A percentile compares a stretch with the other conserved stretches of the same genome.
Conservation (phyloP, 37 sponge, comb jelly and placozoan species). For the Halichondria panicea region DNA sequence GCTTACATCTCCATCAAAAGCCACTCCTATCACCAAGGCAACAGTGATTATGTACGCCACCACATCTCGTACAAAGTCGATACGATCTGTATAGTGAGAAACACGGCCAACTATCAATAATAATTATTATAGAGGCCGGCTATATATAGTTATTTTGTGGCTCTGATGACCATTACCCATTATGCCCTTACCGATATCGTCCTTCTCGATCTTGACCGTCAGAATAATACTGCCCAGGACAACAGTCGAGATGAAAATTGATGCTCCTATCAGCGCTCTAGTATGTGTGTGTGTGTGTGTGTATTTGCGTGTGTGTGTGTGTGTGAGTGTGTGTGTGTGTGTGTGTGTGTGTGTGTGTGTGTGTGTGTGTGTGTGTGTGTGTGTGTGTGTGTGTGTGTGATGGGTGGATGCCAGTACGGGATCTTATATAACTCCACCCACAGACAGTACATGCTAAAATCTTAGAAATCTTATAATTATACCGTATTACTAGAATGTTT, state of each 20-base stretch:
- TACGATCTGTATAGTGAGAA: constrained; percentile 30
- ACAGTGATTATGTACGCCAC: constrained; percentile 66
- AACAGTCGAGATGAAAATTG: constrained; percentile 82
- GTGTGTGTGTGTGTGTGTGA: no score
- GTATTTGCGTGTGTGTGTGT: no score
- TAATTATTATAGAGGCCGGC: not conserved
- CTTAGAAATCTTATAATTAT: no score
- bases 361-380: no score
- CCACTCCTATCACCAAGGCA: constrained; percentile 56
- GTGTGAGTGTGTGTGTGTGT: no score
- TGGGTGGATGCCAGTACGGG: no score
- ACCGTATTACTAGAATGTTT: no score
- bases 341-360: no score
- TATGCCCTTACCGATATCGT: constrained; percentile 42
- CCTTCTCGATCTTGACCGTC: constrained; percentile 23
- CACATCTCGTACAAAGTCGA: constrained; percentile 76
- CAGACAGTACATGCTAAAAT: no score
- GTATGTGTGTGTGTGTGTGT: no score
- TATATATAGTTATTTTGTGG: not conserved
- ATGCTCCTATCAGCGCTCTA: constrained; percentile 83
- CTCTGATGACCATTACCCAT: not conserved
- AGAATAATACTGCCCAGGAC: constrained; percentile 68
- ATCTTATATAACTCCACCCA: no score
- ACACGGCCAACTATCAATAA: no score
- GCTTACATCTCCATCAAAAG: constrained; percentile 70